Evolutionary conservation across 2,888 invertebrate genomes (phyloP).

Genomic region (Candidula unifasciata): DNA sequence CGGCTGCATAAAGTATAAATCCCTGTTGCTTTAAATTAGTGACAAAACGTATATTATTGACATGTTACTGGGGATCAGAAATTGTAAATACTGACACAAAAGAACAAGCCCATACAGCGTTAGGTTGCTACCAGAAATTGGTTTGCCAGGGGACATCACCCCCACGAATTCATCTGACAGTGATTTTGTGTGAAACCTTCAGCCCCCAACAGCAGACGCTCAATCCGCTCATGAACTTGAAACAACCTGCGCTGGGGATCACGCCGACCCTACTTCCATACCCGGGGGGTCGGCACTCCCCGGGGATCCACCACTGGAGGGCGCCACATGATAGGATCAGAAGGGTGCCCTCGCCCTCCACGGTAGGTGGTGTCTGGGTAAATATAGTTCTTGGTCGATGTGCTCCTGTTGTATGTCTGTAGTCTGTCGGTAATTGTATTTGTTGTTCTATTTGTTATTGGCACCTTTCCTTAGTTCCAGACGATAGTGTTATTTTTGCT

Average conservation of each 20-base stretch:
- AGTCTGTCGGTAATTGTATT: not conserved
- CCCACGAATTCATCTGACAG: conserved; percentile 17
- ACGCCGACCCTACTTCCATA: conserved; percentile 62
- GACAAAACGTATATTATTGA: no score
- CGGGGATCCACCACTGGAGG: conserved; percentile 81
- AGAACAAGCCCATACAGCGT: no score
- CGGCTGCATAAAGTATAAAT: no score
- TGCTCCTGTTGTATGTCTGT: not conserved
- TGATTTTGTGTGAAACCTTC: conserved; percentile 40
- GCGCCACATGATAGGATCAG: conserved; percentile 79
- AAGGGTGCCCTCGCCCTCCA: conserved; percentile 93
- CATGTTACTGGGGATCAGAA: no score
- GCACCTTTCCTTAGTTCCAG: not conserved
- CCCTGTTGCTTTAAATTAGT: no score
- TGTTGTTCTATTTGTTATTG: not conserved
- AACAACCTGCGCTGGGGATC: conserved; percentile 65
- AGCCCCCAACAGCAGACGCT: conserved; percentile 19
- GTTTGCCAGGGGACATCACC: no score
- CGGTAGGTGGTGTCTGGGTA: conserved; percentile 84
- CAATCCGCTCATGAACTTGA: conserved; percentile 57
- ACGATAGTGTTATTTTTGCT: not conserved
- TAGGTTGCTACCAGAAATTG: no score
- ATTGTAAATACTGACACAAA: no score
- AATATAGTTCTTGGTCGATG: not conserved
- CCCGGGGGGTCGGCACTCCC: conserved; percentile 82